These are phyloP conservation scores for Hypsopygia costalis DNA, from an alignment of 2,888 invertebrate species.

Conservation along the genomic window DNA sequence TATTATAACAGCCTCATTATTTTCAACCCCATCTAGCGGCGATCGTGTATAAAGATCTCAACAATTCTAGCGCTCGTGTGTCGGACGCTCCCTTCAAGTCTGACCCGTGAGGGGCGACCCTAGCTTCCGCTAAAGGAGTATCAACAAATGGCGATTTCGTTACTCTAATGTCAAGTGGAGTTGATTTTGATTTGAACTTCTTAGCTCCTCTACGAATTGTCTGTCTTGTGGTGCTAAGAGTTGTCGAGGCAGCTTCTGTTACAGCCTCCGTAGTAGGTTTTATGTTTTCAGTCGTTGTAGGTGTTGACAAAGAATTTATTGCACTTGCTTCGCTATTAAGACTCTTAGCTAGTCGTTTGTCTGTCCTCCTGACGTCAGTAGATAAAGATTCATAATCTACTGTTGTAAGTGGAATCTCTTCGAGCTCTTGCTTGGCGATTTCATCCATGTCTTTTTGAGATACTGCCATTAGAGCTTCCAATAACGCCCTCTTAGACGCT, in stretches of 20 bases:
- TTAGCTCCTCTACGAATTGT: constrained; percentile 56
- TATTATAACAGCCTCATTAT: constrained; percentile 16
- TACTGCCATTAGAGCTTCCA: constrained; percentile 85
- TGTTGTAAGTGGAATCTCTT: constrained; percentile 35
- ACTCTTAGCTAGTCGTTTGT: constrained; percentile 51
- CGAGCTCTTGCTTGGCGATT: constrained; percentile 58
- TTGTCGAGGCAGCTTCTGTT: constrained; percentile 46
- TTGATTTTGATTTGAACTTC: constrained; percentile 49
- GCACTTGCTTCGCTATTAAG: constrained; percentile 55
- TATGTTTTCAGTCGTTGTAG: constrained; percentile 45
- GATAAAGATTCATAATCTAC: constrained; percentile 36
- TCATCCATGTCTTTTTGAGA: constrained; percentile 79
- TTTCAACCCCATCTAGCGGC: constrained; percentile 89
- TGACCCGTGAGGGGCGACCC: constrained; percentile 41
- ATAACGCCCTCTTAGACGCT: constrained; percentile 83
- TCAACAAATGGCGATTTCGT: constrained; percentile 46
- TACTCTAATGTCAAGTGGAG: constrained; percentile 38
- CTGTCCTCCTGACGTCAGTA: constrained; percentile 44
- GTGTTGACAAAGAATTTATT: constrained; percentile 60
- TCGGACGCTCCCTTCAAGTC: constrained; percentile 82
- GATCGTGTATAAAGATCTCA: constrained; percentile 91
- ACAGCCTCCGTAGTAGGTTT: constrained; percentile 37
- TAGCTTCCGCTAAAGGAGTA: constrained; percentile 61
- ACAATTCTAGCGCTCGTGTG: constrained; percentile 88
- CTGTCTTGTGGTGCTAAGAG: constrained; percentile 44